Evolutionary conservation across 2,113 vertebrate species (phyloP), one percentile per base, ranked within the genome.

Genomic region (Odocoileus hemionus): DNA sequence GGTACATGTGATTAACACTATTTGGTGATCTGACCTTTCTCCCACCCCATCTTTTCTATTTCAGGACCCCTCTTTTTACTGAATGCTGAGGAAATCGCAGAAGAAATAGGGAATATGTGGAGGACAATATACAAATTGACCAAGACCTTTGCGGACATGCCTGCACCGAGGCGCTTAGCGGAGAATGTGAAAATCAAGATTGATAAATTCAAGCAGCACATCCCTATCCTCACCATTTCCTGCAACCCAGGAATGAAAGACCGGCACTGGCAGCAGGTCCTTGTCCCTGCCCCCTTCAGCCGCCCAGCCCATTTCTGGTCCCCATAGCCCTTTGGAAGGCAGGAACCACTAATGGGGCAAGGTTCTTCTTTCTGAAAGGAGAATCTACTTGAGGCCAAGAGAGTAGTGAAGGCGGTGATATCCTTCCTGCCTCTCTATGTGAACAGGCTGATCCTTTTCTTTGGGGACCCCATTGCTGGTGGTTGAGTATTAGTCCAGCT

Each of bases 231-330:
- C 89, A 98, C 54, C 16, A 97, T 99, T 96, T 99, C 98, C 97
- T 99, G 99, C 98, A 99, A 99, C 97, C 99, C 97, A 0, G 99
- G 99, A 23, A 99, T 99, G 96, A 99, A 99, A 98, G 98, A 98
- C 1, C 98, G 99, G 2, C 99, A 99, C 93, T 99, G 99, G 99
- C 95, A 99, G 8, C 98, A 99, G 99, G 99, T 99, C 60, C 52
- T 47, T 96, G 45, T 89, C 83, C 3, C 17, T 36, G 4, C 45
- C 90, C 54, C 0, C 2, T 45, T 30, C 43, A 36, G 2, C 39
- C 23, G 16, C 13, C 47, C 30, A 55, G 11, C 25, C 50, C 78
- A 6, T 5, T 21, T 57, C 19, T 47, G 28, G 45, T 70, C 74
- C 30, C 57, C 15, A 30, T 21, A 50, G n/a, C 43, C 36, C 50